phyloP scores from a whole-genome alignment of 2,113 vertebrate species.

The Bungarus multicinctus region DNA sequence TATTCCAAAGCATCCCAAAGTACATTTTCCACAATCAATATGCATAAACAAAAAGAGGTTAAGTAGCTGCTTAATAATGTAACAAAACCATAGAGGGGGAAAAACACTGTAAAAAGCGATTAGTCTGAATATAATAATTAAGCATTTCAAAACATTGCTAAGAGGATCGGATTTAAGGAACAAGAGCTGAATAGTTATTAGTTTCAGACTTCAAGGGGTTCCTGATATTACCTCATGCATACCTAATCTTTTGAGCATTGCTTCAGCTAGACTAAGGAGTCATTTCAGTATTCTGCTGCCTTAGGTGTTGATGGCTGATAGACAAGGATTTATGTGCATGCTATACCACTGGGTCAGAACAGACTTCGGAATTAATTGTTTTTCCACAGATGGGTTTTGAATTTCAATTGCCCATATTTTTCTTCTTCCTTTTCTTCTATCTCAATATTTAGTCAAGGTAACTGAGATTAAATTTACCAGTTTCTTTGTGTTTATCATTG shows the following conservation, averaged over 20 bases:
- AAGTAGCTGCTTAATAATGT: slow-evolving; percentile 3
- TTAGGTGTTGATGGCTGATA: slow-evolving; percentile 44
- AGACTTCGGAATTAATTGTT: slow-evolving; percentile 63
- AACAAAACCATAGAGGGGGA: slow-evolving; percentile 15
- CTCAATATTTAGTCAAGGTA: slow-evolving; percentile 61
- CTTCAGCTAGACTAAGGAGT: slow-evolving; percentile 22
- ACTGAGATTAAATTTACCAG: slow-evolving; percentile 47
- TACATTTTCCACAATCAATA: background rate
- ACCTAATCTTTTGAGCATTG: slow-evolving; percentile 45
- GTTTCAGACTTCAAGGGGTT: slow-evolving; percentile 49
- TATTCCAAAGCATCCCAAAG: background rate
- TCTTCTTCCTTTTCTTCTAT: slow-evolving; percentile 14
- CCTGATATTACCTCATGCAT: slow-evolving; percentile 44
- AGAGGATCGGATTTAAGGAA: slow-evolving; percentile 48
- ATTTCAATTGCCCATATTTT: slow-evolving; percentile 47
- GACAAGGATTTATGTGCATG: slow-evolving; percentile 46
- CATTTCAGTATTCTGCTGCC: slow-evolving; percentile 39
- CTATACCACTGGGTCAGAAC: slow-evolving; percentile 28
- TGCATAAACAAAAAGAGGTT: background rate
- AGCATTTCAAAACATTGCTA: slow-evolving; percentile 31
- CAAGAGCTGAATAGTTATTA: slow-evolving; percentile 30
- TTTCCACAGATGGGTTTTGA: slow-evolving; percentile 29
- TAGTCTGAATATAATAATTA: slow-evolving; percentile 49
- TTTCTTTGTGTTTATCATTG: slow-evolving; percentile 43
- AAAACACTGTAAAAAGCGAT: slow-evolving; percentile 2